phyloP scores from a whole-genome alignment of 37 sponge, comb jelly and placozoan genomes.

The Hormiphora californensis region DNA sequence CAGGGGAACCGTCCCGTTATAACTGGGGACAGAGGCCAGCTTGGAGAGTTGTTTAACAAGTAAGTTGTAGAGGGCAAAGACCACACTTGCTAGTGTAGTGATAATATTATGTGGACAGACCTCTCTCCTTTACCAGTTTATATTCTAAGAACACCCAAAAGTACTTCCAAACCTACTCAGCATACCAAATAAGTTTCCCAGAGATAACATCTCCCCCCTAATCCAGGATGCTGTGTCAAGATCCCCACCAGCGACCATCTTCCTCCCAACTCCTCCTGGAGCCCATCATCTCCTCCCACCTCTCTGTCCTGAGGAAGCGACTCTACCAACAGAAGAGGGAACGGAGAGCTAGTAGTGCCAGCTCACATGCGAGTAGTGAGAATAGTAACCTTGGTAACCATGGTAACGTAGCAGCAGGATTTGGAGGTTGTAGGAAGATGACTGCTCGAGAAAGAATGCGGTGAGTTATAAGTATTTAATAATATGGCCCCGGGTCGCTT shows the following conservation, averaged over 20 bases:
- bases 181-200: no score
- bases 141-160: no score
- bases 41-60: constrained; percentile 10
- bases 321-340: constrained; percentile 14
- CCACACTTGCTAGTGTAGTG: no score
- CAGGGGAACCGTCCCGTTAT: constrained; percentile 42
- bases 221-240: constrained; percentile 78
- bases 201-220: neutral
- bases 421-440: neutral
- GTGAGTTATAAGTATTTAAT: no score
- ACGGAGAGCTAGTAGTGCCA: constrained; percentile 9
- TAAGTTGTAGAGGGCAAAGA: neutral
- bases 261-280: constrained; percentile 76
- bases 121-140: no score
- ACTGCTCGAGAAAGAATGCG: constrained; percentile 39
- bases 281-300: constrained; percentile 65
- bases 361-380: constrained; percentile 10
- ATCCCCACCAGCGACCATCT: constrained; percentile 72
- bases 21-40: neutral
- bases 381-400: no score
- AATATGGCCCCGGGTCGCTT: no score
- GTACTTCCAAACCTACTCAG: no score
- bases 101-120: no score
- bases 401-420: no score
- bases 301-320: constrained; percentile 47